Conservation (phyloP, 2,888 invertebrate genomes). For the Agrochola lota region DNA sequence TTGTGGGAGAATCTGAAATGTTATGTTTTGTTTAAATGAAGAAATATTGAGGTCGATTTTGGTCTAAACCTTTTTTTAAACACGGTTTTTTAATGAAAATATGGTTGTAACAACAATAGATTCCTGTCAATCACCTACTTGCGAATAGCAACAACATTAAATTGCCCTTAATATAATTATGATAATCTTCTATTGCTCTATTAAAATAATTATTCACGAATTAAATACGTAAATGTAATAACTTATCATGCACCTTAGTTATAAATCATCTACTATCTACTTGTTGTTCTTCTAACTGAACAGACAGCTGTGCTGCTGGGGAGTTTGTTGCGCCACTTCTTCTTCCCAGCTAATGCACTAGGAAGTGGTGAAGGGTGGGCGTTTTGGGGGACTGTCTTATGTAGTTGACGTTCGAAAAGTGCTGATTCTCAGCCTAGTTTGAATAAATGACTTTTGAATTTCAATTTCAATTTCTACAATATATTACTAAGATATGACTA, state of each 20-base stretch:
- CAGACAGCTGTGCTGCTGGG: too few species aligned
- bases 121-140: neutral
- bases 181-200: neutral
- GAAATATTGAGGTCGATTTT: slow-evolving; percentile 11
- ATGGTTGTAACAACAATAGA: neutral
- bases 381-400: too few species aligned
- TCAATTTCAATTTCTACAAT: too few species aligned
- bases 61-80: neutral
- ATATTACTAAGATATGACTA: neutral
- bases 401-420: too few species aligned
- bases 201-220: neutral
- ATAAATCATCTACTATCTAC: slow-evolving; percentile 1
- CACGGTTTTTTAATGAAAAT: neutral
- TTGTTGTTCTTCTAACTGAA: too few species aligned
- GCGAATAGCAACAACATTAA: neutral
- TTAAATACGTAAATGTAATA: neutral
- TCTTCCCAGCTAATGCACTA: too few species aligned
- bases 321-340: too few species aligned
- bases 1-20: slow-evolving; percentile 3
- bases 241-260: neutral
- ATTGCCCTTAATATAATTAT: neutral
- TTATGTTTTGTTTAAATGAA: slow-evolving; percentile 22
- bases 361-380: too few species aligned
- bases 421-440: too few species aligned
- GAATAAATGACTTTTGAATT: too few species aligned